Base-by-base conservation (phyloP, 2,797 vertebrate species). In the Neosalanx taihuensis region DNA sequence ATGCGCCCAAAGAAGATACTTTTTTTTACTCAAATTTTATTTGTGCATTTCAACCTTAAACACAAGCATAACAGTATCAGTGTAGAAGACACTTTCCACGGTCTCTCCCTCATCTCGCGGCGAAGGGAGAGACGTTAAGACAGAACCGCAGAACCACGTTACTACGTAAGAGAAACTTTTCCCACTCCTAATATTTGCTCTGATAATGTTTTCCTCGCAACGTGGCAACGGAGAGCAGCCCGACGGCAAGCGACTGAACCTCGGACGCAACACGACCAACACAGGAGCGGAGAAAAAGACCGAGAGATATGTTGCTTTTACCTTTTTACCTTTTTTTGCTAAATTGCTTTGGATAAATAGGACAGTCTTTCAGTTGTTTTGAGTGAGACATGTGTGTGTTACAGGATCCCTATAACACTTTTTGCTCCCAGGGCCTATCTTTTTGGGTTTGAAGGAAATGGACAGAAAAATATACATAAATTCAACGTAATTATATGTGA, bases 381-480 rank as follows among this genome's bases (percentile, higher is more conserved):
- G 71, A 80, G 75, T 57, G 67, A 83, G 75, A 71, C 41, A 77
- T 65, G 65, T 70, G 65, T 70, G 68, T 71, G 70, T 65, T 70
- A 56, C 70, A 69, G 67, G 71, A 73, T 86, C 85, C 77, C 80
- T 74, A 77, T 61, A 66, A 71, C 78, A 80, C 82, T 74, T 83
- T 77, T 74, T 35, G 73, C 87, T 88, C 81, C 87, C 67, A 85
- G 82, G 87, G 80, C 78, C 82, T 79, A 83, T 78, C 75, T 64
- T 72, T 81, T 68, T 74, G 80, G 85, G 85, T 86, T 88, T 91
- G 79, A 84, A 76, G 87, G 86, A 90, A 91, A 89, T 83, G 83
- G 88, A 89, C 84, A 31, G 83, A 85, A 92, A 92, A 93, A 92
- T 91, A 92, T 90, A 92, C 90, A 90, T 85, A 90, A 46, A 90